Evolutionary conservation across 2,888 invertebrate species (phyloP).

Genomic region (Archips crataeganus): DNA sequence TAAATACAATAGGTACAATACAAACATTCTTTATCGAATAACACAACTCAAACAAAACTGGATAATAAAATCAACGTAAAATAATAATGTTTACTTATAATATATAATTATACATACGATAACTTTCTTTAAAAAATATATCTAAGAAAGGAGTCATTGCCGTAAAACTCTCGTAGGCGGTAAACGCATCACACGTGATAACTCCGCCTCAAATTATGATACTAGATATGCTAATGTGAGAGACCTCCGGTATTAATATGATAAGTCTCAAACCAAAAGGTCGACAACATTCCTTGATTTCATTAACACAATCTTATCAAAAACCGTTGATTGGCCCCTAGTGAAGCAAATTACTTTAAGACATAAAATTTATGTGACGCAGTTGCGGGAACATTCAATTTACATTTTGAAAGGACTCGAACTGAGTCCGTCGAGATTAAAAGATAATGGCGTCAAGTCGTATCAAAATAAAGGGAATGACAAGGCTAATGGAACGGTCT

Average conservation of each 20-base stretch:
- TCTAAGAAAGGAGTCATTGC: background rate
- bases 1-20: background rate
- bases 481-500: conserved; percentile 54
- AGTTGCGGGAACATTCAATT: conserved; percentile 52
- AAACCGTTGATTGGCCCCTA: conserved; percentile 38
- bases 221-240: conserved; percentile 39
- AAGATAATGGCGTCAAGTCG: conserved; percentile 57
- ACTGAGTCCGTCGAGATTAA: conserved; percentile 52
- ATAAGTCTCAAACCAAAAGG: conserved; percentile 25
- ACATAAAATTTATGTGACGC: conserved; percentile 41
- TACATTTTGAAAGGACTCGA: conserved; percentile 58
- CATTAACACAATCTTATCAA: conserved; percentile 41
- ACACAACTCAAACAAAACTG: too few relatives aligned
- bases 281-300: conserved; percentile 35
- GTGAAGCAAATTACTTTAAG: conserved; percentile 38
- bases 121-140: background rate
- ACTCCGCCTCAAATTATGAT: conserved; percentile 32
- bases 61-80: too few relatives aligned
- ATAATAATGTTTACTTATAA: too few relatives aligned
- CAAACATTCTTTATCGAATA: background rate
- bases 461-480: conserved; percentile 54
- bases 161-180: conserved; percentile 4
- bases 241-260: conserved; percentile 36
- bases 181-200: conserved; percentile 31
- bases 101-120: too few relatives aligned